phyloP scores from a whole-genome alignment of 2,888 invertebrate species.

The Lasius fuliginosus region DNA sequence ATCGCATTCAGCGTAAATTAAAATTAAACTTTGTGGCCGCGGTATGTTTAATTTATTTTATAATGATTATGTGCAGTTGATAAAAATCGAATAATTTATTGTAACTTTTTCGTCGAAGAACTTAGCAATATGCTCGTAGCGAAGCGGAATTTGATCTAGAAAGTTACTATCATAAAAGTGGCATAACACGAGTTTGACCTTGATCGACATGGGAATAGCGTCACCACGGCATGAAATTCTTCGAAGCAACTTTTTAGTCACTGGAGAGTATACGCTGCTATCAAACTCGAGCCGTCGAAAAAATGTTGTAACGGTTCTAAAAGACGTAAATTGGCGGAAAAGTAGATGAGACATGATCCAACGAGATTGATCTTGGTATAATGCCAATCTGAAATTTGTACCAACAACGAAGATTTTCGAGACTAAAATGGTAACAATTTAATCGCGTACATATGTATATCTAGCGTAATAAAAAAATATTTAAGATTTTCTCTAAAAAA shows the following conservation, averaged over 20 bases:
- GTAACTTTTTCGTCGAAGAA: neutral
- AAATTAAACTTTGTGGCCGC: neutral
- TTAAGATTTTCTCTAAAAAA: neutral
- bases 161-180: conserved; percentile 43
- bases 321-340: conserved; percentile 42
- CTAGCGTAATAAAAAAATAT: neutral
- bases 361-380: neutral
- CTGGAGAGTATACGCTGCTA: conserved; percentile 27
- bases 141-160: conserved; percentile 21
- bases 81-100: neutral
- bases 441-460: neutral
- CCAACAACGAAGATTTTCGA: neutral
- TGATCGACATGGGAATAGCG: conserved; percentile 44
- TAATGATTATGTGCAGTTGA: neutral
- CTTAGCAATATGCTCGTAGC: neutral
- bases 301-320: conserved; percentile 29
- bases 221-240: conserved; percentile 45
- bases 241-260: conserved; percentile 26
- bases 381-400: neutral
- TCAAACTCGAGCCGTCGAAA: conserved; percentile 36
- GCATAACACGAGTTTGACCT: conserved; percentile 42
- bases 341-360: conserved; percentile 25
- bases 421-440: neutral
- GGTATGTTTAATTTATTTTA: neutral
- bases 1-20: conserved; percentile 6